Evolutionary conservation across 2,113 vertebrate species (phyloP).

Genomic region (Himantopus leucocephalus): DNA sequence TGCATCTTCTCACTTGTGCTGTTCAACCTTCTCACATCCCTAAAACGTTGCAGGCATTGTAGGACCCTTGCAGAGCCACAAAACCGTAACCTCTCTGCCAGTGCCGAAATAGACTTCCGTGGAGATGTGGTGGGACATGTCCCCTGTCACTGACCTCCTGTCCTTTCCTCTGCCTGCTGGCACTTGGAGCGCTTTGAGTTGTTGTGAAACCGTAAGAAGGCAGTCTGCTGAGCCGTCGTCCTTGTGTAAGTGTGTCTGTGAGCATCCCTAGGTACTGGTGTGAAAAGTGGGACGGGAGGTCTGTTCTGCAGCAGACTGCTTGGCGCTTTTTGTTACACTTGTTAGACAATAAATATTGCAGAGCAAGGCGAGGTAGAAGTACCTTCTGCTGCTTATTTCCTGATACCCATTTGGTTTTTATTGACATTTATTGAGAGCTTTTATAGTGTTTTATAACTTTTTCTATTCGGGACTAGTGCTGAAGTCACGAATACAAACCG

Average conservation of each 20-base stretch:
- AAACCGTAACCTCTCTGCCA: neutral
- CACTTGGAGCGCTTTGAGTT: neutral
- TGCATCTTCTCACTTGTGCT: neutral
- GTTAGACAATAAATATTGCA: neutral
- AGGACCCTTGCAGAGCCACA: neutral
- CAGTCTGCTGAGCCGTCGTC: neutral
- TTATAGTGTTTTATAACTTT: neutral
- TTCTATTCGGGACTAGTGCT: neutral
- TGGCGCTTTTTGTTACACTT: neutral
- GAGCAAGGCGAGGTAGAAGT: neutral
- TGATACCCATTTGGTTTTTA: neutral
- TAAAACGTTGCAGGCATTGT: neutral
- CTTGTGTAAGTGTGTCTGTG: neutral
- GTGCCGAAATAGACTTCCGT: neutral
- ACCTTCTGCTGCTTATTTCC: neutral
- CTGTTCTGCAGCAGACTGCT: neutral
- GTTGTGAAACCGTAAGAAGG: neutral
- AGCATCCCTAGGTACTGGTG: neutral
- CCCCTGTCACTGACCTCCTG: neutral
- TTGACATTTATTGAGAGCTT: neutral
- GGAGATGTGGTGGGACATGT: fast-evolving
- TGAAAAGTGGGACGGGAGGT: neutral
- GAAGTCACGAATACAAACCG: neutral
- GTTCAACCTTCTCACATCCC: neutral
- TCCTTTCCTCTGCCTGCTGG: neutral